phyloP scores from a whole-genome alignment of 2,113 vertebrate genomes.

The Pampusana beccarii region DNA sequence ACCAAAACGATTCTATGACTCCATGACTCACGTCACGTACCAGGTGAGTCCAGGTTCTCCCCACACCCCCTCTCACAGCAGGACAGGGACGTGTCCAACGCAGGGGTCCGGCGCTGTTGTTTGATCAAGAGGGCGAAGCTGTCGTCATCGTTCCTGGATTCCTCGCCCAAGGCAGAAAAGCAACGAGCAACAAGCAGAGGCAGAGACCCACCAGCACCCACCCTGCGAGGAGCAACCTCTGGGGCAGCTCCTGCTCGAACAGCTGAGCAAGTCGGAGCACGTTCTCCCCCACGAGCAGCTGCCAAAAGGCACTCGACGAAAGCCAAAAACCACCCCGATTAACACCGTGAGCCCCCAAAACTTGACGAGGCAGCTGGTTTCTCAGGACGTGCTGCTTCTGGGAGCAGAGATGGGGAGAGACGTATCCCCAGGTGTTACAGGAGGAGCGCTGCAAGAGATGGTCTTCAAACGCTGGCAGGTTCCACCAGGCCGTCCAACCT shows the following conservation, averaged over 20 bases:
- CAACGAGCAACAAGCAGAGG: background rate
- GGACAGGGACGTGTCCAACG: fast-evolving
- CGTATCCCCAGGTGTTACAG: background rate
- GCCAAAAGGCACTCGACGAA: background rate
- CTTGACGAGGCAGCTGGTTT: background rate
- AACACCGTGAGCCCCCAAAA: background rate
- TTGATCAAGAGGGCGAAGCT: background rate
- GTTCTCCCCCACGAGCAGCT: background rate
- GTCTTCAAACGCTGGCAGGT: background rate
- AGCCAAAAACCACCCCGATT: background rate
- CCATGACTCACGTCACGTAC: too few species aligned
- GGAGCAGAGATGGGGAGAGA: background rate
- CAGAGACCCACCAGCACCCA: background rate
- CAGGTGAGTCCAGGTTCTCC: too few species aligned
- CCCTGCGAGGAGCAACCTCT: too few species aligned
- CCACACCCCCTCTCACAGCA: too few species aligned
- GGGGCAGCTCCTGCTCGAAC: background rate
- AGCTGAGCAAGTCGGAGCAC: background rate
- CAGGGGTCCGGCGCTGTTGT: background rate
- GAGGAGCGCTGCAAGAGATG: background rate
- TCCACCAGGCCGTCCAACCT: background rate
- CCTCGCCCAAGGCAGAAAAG: background rate
- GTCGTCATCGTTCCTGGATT: fast-evolving
- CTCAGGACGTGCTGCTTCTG: background rate
- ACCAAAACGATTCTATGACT: too few species aligned